Base-by-base conservation (phyloP, 2,113 vertebrate genomes). In the Diphyllodes magnificus region DNA sequence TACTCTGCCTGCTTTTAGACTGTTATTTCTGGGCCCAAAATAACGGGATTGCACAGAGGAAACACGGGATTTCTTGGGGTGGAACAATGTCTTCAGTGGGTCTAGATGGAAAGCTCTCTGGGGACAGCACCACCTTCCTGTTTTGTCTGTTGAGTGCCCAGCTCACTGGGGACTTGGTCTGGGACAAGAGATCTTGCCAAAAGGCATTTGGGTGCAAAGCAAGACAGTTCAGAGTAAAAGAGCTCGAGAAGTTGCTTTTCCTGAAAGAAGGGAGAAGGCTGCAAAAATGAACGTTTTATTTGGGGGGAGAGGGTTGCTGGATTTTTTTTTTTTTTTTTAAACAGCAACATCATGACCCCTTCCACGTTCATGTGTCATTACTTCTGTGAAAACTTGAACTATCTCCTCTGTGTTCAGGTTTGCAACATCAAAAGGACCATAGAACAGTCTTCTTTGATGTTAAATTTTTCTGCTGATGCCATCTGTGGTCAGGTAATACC, bases 401-500 rank as follows among this genome's bases (percentile, higher is more conserved):
- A 76, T 95, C 95, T 94, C 51, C 70, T 89, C 63, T 70, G 82
- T 82, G 63, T 94, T 94, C n/a, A 30, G 86, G 87, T 93, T 89
- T 92, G 35, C 53, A 97, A 95, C 94, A 96, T 97, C 96, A 97
- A 97, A 96, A 96, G 79, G 35, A 93, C 73, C 84, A 83, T 92
- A 79, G 80, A 94, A 86, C 45, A 93, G 80, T 33, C 68, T 88
- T 76, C 95, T 97, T 97, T 97, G 95, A 96, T 97, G 96, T 96
- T 94, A 75, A 68, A 18, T 86, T 82, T 95, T 95, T 95, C 84
- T 97, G 95, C 91, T 96, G 96, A 93, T 93, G 93, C 71, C 0
- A 1, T 83, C 82, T 97, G 96, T 95, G 96, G 95, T 97, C 96
- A 97, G 92, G 86, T 96, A 96, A 95, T 95, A 91, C 89, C 81